A percentile compares a stretch with the other conserved stretches of the same genome.
phyloP scores from a whole-genome alignment of 1,140 invertebrate species.

The Drosophila rufa region DNA sequence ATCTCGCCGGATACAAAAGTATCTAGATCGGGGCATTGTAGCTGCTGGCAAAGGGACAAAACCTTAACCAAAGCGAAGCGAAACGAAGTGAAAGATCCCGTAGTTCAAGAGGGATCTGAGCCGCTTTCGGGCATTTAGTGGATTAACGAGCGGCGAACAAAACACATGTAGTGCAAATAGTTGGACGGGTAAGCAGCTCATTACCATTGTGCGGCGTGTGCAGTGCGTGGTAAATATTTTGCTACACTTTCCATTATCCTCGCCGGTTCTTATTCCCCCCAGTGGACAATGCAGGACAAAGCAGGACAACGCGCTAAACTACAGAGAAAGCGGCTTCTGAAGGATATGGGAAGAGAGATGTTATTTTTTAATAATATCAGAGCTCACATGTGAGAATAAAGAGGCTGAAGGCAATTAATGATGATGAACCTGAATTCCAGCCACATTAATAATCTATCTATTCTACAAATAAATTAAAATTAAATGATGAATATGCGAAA shows the following conservation, averaged over 20 bases:
- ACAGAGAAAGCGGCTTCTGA: background rate
- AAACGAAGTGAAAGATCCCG: background rate
- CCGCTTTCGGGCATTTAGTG: constrained; percentile 80
- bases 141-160: constrained; percentile 72
- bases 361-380: background rate
- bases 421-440: too few species aligned
- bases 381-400: background rate
- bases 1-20: constrained; percentile 38
- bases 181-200: constrained; percentile 68
- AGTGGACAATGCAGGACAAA: constrained; percentile 15
- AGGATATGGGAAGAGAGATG: background rate
- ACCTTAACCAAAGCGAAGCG: constrained; percentile 26
- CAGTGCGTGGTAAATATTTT: constrained; percentile 84
- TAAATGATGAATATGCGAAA: too few species aligned
- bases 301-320: constrained; percentile 8
- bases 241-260: constrained; percentile 75
- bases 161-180: constrained; percentile 58
- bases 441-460: too few species aligned
- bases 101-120: constrained; percentile 44
- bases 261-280: constrained; percentile 11
- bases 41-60: constrained; percentile 40
- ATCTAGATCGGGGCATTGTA: constrained; percentile 57
- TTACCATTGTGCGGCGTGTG: constrained; percentile 79
- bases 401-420: background rate
- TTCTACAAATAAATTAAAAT: too few species aligned